phyloP scores from a whole-genome alignment of 2,113 vertebrate genomes.

The Ariopsis seemanni region DNA sequence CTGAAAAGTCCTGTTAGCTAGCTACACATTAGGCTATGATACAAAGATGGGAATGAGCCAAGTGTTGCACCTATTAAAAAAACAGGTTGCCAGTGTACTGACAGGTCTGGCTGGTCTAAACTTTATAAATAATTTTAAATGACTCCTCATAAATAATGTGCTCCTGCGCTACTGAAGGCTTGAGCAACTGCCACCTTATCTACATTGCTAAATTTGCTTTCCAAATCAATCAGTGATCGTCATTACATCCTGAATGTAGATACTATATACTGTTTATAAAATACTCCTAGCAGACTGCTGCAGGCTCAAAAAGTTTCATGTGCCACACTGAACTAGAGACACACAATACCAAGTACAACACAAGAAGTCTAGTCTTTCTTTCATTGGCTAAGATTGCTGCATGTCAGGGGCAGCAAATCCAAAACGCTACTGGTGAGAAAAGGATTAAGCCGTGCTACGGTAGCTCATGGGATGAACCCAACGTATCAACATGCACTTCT shows the following conservation, averaged over 20 bases:
- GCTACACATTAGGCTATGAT: neutral
- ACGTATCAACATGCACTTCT: neutral
- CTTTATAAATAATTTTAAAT: neutral
- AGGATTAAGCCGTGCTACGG: neutral
- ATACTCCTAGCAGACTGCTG: neutral
- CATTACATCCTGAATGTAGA: neutral
- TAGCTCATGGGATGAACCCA: neutral
- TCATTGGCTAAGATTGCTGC: neutral
- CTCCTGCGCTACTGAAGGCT: neutral
- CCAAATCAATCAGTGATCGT: too few relatives aligned
- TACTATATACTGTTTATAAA: neutral
- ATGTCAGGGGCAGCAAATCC: neutral
- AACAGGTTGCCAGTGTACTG: neutral
- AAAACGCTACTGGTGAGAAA: neutral
- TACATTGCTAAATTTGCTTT: neutral
- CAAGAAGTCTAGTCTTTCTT: neutral
- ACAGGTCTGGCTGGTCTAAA: neutral
- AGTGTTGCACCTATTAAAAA: neutral
- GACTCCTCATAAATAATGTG: neutral
- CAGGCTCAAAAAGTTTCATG: neutral
- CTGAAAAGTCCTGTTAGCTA: neutral
- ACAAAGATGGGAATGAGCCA: neutral
- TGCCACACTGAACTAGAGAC: neutral
- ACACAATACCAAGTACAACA: neutral
- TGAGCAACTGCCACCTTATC: neutral